A percentile compares a stretch with the other conserved stretches of the same genome.
These are phyloP conservation scores for Platyscapa corneri DNA, from an alignment of 1,140 invertebrate genomes.

Conservation along the genomic window DNA sequence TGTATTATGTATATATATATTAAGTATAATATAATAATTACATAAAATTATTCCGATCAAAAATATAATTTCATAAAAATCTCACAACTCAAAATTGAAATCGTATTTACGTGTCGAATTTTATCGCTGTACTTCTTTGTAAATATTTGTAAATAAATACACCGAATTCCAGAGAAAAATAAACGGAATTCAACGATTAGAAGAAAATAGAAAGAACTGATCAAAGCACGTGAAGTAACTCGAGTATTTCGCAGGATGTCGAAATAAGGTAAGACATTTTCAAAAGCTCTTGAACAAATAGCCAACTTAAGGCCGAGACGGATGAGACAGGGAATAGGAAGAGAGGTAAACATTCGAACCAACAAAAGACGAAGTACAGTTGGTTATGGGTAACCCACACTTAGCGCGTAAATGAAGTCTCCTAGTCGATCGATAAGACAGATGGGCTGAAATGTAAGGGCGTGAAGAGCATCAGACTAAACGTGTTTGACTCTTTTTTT, in stretches of 20 bases:
- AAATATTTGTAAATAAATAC: slow-evolving; percentile 27
- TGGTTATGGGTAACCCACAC: slow-evolving; percentile 51
- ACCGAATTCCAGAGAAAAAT: background rate
- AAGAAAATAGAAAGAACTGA: background rate
- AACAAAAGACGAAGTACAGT: slow-evolving; percentile 52
- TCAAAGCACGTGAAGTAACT: background rate
- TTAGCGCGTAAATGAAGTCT: slow-evolving; percentile 45
- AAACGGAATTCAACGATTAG: slow-evolving; percentile 3
- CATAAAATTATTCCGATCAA: no score
- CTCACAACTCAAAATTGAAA: background rate
- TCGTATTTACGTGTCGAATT: background rate
- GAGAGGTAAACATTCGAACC: slow-evolving; percentile 38
- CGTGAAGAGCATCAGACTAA: background rate
- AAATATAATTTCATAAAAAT: background rate
- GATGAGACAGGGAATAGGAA: background rate
- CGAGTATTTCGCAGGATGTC: background rate
- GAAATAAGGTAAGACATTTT: background rate
- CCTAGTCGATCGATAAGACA: slow-evolving; percentile 51
- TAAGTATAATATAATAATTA: no score
- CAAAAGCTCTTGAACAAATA: background rate
- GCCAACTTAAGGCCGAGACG: background rate
- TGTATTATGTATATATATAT: no score
- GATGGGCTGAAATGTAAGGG: slow-evolving; percentile 21
- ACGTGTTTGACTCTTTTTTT: background rate
- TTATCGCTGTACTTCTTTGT: background rate